A percentile compares a stretch with the other conserved stretches of the same genome.
These are phyloP conservation scores for Telenomus remus DNA, from an alignment of 1,140 invertebrate genomes.

Conservation along the genomic window DNA sequence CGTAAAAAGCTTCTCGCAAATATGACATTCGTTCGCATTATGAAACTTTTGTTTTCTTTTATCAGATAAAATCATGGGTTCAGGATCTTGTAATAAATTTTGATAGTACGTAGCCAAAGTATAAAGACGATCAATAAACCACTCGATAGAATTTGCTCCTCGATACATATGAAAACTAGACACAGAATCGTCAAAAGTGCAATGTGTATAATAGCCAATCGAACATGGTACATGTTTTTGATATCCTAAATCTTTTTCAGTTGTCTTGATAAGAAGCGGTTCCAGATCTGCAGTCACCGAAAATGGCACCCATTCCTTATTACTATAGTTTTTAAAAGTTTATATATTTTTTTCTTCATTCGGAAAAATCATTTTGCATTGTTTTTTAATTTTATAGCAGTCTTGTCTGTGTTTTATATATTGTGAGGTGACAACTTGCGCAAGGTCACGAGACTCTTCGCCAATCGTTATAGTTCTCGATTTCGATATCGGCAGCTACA, in stretches of 20 bases:
- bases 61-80: conserved; percentile 1
- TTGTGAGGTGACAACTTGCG: too few relatives aligned
- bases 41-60: neutral
- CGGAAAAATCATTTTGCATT: neutral
- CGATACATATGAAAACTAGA: conserved; percentile 60
- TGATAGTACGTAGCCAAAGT: conserved; percentile 29
- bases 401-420: neutral
- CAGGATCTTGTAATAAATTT: neutral
- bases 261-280: conserved; percentile 56
- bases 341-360: conserved; percentile 12
- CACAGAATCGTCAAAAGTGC: conserved; percentile 64
- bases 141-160: conserved; percentile 58
- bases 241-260: conserved; percentile 40
- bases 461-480: too few relatives aligned
- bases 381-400: neutral
- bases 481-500: too few relatives aligned
- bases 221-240: conserved; percentile 66
- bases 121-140: conserved; percentile 60
- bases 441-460: too few relatives aligned
- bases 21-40: neutral
- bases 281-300: conserved; percentile 65
- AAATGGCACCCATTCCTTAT: conserved; percentile 60
- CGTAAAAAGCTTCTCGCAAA: conserved; percentile 4
- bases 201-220: conserved; percentile 68
- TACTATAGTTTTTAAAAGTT: conserved; percentile 61